Conservation (phyloP, 1,140 invertebrate species). For the Hyposmocoma kahamanoa region DNA sequence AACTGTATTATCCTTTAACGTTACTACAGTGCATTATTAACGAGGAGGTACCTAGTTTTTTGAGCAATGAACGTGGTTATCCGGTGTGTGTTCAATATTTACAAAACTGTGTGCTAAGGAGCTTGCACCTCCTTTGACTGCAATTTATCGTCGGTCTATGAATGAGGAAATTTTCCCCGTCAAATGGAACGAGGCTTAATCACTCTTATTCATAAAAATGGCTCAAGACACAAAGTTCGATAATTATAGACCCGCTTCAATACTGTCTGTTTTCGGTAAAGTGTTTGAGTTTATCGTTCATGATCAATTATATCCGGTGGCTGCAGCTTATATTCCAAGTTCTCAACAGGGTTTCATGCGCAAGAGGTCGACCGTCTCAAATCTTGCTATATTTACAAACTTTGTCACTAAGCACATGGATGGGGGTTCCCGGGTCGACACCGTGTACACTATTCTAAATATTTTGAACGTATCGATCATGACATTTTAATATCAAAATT, state of each 20-base stretch:
- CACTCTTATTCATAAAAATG: neutral
- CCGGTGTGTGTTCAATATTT: neutral
- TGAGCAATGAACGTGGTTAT: neutral
- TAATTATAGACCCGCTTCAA: neutral
- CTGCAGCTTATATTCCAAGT: neutral
- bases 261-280: neutral
- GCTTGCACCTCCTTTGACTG: neutral
- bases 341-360: neutral
- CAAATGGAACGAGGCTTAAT: neutral
- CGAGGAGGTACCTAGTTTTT: neutral
- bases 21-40: neutral
- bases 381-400: neutral
- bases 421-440: slow-evolving; percentile 3
- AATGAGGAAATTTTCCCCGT: neutral
- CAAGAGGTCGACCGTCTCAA: neutral
- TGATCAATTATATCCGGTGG: neutral
- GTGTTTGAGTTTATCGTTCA: neutral
- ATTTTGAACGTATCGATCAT: slow-evolving; percentile 11
- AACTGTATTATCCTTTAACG: neutral
- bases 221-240: neutral
- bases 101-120: neutral
- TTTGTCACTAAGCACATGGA: slow-evolving; percentile 3
- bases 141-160: neutral
- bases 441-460: slow-evolving; percentile 12
- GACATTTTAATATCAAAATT: neutral